These are phyloP conservation scores for Chaenocephalus aceratus DNA, from an alignment of 2,113 vertebrate genomes.

Conservation along the genomic window DNA sequence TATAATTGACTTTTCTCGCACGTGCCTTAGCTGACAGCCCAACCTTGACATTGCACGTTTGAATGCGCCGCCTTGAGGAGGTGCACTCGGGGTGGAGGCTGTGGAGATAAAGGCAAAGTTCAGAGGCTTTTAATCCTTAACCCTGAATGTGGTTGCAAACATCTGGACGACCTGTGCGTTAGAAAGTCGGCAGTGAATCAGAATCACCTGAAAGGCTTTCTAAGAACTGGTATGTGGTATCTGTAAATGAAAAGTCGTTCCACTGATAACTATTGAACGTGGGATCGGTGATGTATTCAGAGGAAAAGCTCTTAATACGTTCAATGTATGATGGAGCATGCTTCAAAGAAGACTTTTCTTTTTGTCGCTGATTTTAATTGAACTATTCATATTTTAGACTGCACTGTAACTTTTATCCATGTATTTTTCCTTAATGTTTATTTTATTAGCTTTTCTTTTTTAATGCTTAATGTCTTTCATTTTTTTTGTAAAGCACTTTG, in stretches of 20 bases:
- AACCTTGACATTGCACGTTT: slow-evolving; percentile 58
- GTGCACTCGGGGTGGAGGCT: slow-evolving; percentile 26
- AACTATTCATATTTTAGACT: too few species aligned
- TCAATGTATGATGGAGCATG: too few species aligned
- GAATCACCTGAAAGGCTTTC: neutral
- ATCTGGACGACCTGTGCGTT: neutral
- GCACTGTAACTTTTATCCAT: too few species aligned
- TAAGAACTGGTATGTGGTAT: neutral
- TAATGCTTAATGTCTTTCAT: too few species aligned
- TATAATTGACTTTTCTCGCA: slow-evolving; percentile 62
- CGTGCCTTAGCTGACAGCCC: slow-evolving; percentile 41
- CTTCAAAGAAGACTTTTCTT: neutral
- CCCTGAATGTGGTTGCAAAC: slow-evolving; percentile 28
- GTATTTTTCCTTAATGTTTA: too few species aligned
- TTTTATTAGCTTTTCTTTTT: too few species aligned
- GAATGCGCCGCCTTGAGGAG: slow-evolving; percentile 50
- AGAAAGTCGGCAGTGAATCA: neutral
- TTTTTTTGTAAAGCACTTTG: too few species aligned
- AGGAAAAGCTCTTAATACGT: neutral
- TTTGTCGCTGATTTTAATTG: too few species aligned
- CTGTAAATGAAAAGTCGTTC: neutral
- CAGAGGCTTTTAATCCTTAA: slow-evolving; percentile 8
- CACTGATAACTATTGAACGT: neutral
- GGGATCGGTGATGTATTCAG: neutral
- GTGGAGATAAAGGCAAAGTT: slow-evolving; percentile 40